phyloP scores from a whole-genome alignment of 2,797 vertebrate species.

The Australoheros facetus region DNA sequence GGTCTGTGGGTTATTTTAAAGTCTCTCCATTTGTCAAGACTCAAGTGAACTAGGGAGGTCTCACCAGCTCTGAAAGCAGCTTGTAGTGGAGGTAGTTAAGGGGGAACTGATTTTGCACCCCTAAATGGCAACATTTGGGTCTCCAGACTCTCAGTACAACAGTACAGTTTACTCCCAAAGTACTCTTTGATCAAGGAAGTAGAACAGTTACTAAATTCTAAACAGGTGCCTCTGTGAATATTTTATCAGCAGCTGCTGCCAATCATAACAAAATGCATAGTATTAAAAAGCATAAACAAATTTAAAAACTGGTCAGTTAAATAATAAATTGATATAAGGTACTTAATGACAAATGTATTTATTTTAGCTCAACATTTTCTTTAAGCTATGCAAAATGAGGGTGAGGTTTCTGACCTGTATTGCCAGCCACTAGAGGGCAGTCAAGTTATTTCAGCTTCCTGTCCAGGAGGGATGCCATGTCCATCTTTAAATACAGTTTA shows the following conservation, averaged over 20 bases:
- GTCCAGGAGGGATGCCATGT: fast-evolving
- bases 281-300: fast-evolving
- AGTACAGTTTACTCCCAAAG: fast-evolving
- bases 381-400: not conserved
- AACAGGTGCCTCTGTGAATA: not conserved
- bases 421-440: not conserved
- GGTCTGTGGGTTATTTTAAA: too few species aligned
- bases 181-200: not conserved
- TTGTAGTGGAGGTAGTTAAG: not conserved
- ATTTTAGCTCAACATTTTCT: not conserved
- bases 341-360: not conserved
- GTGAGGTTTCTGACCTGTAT: not conserved
- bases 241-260: not conserved
- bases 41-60: too few species aligned
- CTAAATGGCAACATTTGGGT: not conserved
- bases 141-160: not conserved
- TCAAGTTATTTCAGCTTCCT: not conserved
- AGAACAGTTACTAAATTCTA: not conserved
- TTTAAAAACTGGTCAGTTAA: not conserved
- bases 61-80: not conserved
- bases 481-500: not conserved
- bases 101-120: not conserved
- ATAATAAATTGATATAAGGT: too few species aligned
- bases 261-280: fast-evolving
- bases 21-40: fast-evolving